Conservation (phyloP, 1,140 invertebrate genomes). For the Schlechtendalia chinensis region DNA sequence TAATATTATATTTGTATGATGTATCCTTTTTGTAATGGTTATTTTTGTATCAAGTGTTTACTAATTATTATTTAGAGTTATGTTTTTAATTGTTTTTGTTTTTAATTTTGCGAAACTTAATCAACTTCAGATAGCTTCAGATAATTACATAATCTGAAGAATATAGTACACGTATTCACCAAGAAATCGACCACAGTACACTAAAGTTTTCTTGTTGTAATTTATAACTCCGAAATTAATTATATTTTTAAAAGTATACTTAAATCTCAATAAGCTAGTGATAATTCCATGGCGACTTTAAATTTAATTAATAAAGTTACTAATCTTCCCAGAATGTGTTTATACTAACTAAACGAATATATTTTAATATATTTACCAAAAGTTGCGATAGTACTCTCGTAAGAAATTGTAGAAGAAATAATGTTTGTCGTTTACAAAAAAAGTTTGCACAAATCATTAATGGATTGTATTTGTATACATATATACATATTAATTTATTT, state of each 20-base stretch:
- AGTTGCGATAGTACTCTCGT: conserved; percentile 27
- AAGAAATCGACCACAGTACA: neutral
- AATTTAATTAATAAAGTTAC: conserved; percentile 45
- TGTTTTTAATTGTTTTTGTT: neutral
- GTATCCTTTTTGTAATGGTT: no score
- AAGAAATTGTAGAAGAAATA: conserved; percentile 21
- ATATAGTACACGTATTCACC: neutral
- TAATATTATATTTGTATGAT: no score
- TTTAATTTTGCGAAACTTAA: neutral
- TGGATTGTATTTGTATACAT: neutral
- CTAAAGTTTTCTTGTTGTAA: conserved; percentile 23
- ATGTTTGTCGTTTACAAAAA: neutral
- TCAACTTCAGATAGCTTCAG: neutral
- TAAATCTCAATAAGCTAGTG: conserved; percentile 36
- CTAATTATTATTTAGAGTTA: conserved; percentile 16
- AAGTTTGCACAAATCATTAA: conserved; percentile 18
- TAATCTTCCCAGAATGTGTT: conserved; percentile 32
- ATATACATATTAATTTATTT: neutral
- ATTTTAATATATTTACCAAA: conserved; percentile 35
- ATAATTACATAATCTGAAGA: conserved; percentile 17
- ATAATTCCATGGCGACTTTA: conserved; percentile 27
- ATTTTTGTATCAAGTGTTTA: neutral
- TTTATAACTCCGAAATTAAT: conserved; percentile 33
- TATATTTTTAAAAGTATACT: conserved; percentile 40
- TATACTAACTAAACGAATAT: conserved; percentile 37